A percentile compares a stretch with the other conserved stretches of the same genome.
Conservation (phyloP, 1,140 invertebrate genomes). For the Macrostomum lignano region DNA sequence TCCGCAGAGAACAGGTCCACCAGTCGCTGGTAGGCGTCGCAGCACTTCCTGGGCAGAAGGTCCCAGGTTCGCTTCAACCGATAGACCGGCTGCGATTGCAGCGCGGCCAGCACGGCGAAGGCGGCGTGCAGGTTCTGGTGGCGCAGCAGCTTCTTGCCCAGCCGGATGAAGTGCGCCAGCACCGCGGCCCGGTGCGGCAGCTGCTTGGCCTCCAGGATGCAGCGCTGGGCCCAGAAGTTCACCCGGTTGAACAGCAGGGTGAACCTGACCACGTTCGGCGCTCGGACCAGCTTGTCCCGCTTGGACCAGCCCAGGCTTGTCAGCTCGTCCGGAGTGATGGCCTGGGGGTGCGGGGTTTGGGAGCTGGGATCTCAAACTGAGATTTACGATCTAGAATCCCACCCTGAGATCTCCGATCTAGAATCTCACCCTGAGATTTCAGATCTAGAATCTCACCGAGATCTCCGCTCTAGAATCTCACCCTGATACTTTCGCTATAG, state of each 20-base stretch:
- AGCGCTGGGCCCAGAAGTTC: slow-evolving; percentile 28
- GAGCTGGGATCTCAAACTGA: no score
- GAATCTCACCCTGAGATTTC: no score
- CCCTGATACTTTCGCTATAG: no score
- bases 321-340: slow-evolving; percentile 34
- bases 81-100: slow-evolving; percentile 66
- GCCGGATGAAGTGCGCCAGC: slow-evolving; percentile 58
- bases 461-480: no score
- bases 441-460: no score
- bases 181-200: slow-evolving; percentile 53
- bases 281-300: slow-evolving; percentile 51
- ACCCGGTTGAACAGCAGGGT: slow-evolving; percentile 66
- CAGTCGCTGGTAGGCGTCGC: slow-evolving; percentile 16
- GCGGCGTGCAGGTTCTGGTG: slow-evolving; percentile 73
- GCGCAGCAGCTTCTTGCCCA: slow-evolving; percentile 43
- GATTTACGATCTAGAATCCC: no score
- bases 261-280: slow-evolving; percentile 74
- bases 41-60: slow-evolving; percentile 7
- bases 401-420: no score
- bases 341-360: no score
- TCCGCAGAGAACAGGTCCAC: slow-evolving; percentile 60
- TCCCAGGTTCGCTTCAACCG: slow-evolving; percentile 34
- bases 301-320: slow-evolving; percentile 70
- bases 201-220: slow-evolving; percentile 31
- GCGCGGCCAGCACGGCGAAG: slow-evolving; percentile 63